phyloP scores from a whole-genome alignment of 2,888 invertebrate species.

The Gymnoscelis rufifasciata region DNA sequence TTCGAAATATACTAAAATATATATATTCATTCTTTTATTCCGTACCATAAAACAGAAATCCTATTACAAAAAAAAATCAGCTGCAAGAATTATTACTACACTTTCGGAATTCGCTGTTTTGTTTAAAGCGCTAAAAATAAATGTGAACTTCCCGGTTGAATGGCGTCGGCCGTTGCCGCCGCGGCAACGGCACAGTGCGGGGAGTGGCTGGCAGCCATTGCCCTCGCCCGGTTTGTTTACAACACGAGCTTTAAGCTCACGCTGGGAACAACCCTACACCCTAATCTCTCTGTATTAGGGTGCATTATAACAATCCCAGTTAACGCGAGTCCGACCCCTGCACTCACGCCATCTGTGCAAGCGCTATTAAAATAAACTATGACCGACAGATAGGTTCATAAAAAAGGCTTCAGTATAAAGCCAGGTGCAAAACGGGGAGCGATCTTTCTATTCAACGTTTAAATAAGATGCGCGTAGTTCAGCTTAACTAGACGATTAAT shows the following conservation, averaged over 20 bases:
- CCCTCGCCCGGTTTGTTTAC: constrained; percentile 78
- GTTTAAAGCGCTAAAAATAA: constrained; percentile 73
- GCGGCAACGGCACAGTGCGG: constrained; percentile 51
- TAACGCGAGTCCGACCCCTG: constrained; percentile 46
- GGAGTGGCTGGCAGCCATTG: constrained; percentile 75
- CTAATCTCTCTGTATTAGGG: constrained; percentile 49
- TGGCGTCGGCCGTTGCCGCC: constrained; percentile 61
- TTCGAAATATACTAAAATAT: too few species aligned
- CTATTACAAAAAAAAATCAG: too few species aligned
- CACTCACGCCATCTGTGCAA: constrained; percentile 72
- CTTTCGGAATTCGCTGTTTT: constrained; percentile 48
- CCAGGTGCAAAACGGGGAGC: constrained; percentile 64
- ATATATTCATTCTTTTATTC: too few species aligned
- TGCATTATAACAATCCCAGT: constrained; percentile 44
- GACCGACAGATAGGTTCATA: constrained; percentile 60
- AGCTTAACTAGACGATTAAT: too few species aligned
- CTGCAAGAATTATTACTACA: not conserved
- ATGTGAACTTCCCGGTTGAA: constrained; percentile 78
- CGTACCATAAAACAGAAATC: too few species aligned
- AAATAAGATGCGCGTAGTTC: too few species aligned
- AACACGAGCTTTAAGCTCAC: constrained; percentile 49
- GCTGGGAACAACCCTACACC: constrained; percentile 50
- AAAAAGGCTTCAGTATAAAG: constrained; percentile 52
- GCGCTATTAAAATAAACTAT: constrained; percentile 72
- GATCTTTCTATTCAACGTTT: constrained; percentile 42